These are phyloP conservation scores for Euleptes europaea DNA, from an alignment of 2,113 vertebrate species.

Conservation along the genomic window DNA sequence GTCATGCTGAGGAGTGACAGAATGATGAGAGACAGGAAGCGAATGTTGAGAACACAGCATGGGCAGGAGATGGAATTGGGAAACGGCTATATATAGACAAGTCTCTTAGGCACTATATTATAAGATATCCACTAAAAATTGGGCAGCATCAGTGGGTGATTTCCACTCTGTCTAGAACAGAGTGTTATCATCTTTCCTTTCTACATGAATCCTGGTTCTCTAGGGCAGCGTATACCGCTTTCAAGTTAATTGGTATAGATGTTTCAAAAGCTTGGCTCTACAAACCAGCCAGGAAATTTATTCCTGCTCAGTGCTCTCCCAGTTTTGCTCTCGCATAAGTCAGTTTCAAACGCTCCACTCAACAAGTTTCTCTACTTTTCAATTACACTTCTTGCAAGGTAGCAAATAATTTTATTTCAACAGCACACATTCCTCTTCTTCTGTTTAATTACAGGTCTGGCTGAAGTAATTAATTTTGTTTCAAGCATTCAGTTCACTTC, in stretches of 20 bases:
- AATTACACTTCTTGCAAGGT: slow-evolving; percentile 52
- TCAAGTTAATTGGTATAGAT: slow-evolving; percentile 49
- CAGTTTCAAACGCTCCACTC: slow-evolving; percentile 58
- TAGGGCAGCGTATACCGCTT: slow-evolving; percentile 21
- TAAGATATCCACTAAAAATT: background rate
- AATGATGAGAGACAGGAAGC: background rate
- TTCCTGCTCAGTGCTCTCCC: slow-evolving; percentile 8
- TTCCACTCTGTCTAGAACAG: background rate
- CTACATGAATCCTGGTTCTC: background rate
- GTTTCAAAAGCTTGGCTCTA: slow-evolving; percentile 41
- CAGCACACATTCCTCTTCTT: slow-evolving; percentile 39
- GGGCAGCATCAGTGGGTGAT: background rate
- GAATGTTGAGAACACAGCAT: background rate
- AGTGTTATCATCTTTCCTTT: slow-evolving; percentile 2
- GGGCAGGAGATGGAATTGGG: background rate
- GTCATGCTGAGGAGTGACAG: background rate
- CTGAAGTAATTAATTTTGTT: slow-evolving; percentile 57
- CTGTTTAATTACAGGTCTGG: slow-evolving; percentile 54
- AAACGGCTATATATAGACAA: background rate
- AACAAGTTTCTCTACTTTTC: slow-evolving; percentile 58
- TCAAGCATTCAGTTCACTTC: slow-evolving; percentile 38
- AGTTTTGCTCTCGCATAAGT: slow-evolving; percentile 36
- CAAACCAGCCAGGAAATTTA: slow-evolving; percentile 55
- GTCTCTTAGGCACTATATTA: background rate
- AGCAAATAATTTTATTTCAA: slow-evolving; percentile 65